Conservation (phyloP, 1,140 invertebrate genomes). For the Micrasema longulum region DNA sequence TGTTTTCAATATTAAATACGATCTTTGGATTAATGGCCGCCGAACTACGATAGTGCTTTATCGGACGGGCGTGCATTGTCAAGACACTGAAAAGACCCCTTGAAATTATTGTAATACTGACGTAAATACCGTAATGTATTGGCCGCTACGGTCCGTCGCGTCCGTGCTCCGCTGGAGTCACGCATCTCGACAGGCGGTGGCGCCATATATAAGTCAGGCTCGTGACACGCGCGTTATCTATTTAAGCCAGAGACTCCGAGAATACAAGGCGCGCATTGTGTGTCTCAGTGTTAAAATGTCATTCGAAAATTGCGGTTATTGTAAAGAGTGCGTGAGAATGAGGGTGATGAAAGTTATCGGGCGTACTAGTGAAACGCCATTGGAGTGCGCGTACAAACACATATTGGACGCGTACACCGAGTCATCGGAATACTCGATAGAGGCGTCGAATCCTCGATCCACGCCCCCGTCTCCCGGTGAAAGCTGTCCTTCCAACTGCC, state of each 20-base stretch:
- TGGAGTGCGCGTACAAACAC: conserved; percentile 51
- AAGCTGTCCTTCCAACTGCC: conserved; percentile 48
- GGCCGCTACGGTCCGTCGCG: neutral
- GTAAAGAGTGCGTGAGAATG: conserved; percentile 46
- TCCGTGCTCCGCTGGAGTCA: neutral
- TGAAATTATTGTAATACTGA: conserved; percentile 17
- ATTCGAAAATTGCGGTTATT: conserved; percentile 47
- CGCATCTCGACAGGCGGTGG: conserved; percentile 8
- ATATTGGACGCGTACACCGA: conserved; percentile 45
- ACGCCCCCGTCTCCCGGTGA: conserved; percentile 10
- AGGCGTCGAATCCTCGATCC: neutral
- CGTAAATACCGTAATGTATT: conserved; percentile 23
- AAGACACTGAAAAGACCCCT: conserved; percentile 3
- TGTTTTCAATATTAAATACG: conserved; percentile 36
- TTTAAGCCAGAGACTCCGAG: neutral
- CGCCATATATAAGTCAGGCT: too few species aligned
- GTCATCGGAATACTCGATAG: neutral
- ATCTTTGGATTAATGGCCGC: conserved; percentile 41
- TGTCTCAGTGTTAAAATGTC: conserved; percentile 3
- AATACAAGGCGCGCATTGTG: neutral
- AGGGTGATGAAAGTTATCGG: conserved; percentile 44
- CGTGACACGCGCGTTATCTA: neutral
- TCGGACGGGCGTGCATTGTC: conserved; percentile 39
- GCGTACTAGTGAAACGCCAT: conserved; percentile 25
- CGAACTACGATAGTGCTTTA: conserved; percentile 35